Evolutionary conservation across 2,113 vertebrate species (phyloP).

Genomic region (Heterotilapia buettikoferi): DNA sequence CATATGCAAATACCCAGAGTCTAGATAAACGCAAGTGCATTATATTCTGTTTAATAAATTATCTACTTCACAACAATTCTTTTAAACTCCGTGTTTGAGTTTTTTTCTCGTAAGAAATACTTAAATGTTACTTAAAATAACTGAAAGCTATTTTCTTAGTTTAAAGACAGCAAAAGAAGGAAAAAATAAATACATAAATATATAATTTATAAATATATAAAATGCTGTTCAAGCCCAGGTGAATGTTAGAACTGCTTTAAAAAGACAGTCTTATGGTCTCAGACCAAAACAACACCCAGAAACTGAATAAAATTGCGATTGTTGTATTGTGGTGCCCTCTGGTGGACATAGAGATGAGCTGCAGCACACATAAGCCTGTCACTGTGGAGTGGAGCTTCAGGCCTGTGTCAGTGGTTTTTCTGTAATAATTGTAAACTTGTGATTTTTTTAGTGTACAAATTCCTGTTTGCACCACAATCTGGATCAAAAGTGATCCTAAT

Average conservation of each 20-base stretch:
- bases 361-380: not conserved
- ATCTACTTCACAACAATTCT: not conserved
- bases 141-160: not conserved
- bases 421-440: not conserved
- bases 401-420: not conserved
- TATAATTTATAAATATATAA: not conserved
- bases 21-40: not conserved
- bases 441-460: not conserved
- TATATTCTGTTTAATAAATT: not conserved
- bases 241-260: not conserved
- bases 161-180: not conserved
- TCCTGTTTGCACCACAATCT: not conserved
- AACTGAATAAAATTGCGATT: not conserved
- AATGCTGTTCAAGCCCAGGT: not conserved
- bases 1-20: not conserved
- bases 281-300: not conserved
- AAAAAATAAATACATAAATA: not conserved
- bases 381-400: not conserved
- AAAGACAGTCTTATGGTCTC: not conserved
- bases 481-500: not conserved
- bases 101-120: not conserved
- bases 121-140: not conserved
- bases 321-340: slow-evolving; percentile 29
- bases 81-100: not conserved
- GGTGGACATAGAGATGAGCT: not conserved